These are phyloP conservation scores for Gonioctena quinquepunctata DNA, from an alignment of 1,140 invertebrate genomes.

Conservation along the genomic window DNA sequence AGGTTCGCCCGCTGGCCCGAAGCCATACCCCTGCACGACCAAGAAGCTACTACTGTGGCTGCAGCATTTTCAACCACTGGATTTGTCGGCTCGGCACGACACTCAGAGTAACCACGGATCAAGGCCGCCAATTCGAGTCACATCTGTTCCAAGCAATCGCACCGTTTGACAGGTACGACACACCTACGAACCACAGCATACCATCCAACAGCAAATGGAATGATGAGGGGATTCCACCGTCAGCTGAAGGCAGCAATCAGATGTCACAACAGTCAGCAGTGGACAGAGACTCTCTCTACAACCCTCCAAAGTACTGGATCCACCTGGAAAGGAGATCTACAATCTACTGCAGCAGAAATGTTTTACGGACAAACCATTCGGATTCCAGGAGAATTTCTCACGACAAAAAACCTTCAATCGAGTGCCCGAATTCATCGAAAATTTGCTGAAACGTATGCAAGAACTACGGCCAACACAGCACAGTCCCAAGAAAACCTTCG, in stretches of 20 bases:
- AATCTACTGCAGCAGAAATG: constrained; percentile 45
- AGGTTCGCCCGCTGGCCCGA: constrained; percentile 58
- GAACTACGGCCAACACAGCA: too few relatives aligned
- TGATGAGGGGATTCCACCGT: constrained; percentile 47
- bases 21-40: constrained; percentile 50
- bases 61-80: constrained; percentile 43
- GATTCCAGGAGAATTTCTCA: constrained; percentile 37
- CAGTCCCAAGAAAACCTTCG: too few relatives aligned
- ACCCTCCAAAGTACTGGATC: constrained; percentile 35
- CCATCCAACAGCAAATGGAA: too few relatives aligned
- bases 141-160: constrained; percentile 1
- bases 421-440: too few relatives aligned
- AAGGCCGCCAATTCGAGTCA: constrained; percentile 54
- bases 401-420: too few relatives aligned
- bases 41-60: constrained; percentile 45
- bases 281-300: constrained; percentile 27
- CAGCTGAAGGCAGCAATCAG: constrained; percentile 42
- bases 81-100: constrained; percentile 53
- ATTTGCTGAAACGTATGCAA: too few relatives aligned
- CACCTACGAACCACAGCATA: too few relatives aligned
- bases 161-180: constrained; percentile 1
- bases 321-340: constrained; percentile 35
- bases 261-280: too few relatives aligned
- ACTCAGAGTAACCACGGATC: constrained; percentile 52
- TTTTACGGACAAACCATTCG: constrained; percentile 41